These are phyloP conservation scores for Dasypus novemcinctus DNA, from an alignment of 2,113 vertebrate genomes.

Conservation along the genomic window DNA sequence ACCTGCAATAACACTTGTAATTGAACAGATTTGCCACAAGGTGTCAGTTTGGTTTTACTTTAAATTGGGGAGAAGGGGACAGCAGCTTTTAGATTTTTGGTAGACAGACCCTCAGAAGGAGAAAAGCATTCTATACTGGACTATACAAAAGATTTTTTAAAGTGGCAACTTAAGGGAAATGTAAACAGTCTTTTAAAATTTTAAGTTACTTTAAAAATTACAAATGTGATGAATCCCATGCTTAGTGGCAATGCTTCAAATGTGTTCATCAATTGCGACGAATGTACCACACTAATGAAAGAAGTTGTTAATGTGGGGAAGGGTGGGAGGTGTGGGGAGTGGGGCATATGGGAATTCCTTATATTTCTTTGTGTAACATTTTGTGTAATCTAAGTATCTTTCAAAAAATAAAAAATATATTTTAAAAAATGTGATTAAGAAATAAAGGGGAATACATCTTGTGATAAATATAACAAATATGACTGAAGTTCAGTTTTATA, in stretches of 20 bases:
- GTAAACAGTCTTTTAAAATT: neutral
- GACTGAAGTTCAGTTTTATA: neutral
- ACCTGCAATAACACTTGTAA: conserved; percentile 48
- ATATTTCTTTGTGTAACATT: too few species aligned
- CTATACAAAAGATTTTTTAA: neutral
- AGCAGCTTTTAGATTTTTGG: neutral
- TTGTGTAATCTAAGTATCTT: too few species aligned
- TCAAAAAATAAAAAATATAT: too few species aligned
- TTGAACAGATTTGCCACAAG: conserved; percentile 64
- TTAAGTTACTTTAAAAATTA: neutral
- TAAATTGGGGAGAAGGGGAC: neutral
- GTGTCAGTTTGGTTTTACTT: conserved; percentile 62
- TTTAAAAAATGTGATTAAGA: neutral
- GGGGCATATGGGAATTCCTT: too few species aligned
- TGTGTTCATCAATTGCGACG: too few species aligned
- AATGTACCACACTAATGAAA: too few species aligned
- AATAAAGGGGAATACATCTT: neutral
- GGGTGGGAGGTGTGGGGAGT: too few species aligned
- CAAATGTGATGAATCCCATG: too few species aligned
- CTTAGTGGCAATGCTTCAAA: too few species aligned
- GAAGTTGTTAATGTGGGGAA: too few species aligned
- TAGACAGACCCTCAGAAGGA: too few species aligned
- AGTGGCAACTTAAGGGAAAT: neutral
- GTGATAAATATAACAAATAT: neutral
- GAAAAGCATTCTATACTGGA: neutral